These are phyloP conservation scores for Parauchenoglanis punctatus DNA, from an alignment of 2,797 vertebrate species.

Conservation along the genomic window DNA sequence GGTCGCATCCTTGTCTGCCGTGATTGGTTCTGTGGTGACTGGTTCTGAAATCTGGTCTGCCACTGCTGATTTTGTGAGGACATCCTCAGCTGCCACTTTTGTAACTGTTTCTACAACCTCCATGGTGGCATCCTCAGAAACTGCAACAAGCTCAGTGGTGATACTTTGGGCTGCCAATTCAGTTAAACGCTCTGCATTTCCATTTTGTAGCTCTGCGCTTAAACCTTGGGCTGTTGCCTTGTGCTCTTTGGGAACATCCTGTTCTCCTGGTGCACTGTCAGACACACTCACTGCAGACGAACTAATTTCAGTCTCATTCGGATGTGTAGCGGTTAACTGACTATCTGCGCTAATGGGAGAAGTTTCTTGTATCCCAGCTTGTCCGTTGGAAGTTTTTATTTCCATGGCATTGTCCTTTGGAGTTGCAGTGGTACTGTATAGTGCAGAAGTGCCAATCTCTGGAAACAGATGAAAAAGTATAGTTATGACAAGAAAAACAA, in stretches of 20 bases:
- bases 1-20: neutral
- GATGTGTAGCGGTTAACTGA: neutral
- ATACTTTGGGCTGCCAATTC: neutral
- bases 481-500: neutral
- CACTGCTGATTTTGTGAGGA: neutral
- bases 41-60: neutral
- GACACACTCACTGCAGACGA: neutral
- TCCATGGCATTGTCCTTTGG: constrained; percentile 51
- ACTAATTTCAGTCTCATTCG: neutral
- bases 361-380: neutral
- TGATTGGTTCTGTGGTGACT: neutral
- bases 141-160: neutral
- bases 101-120: neutral
- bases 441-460: neutral
- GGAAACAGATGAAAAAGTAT: constrained; percentile 7
- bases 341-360: neutral
- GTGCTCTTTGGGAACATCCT: neutral
- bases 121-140: neutral
- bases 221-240: neutral
- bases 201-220: neutral
- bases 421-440: constrained; percentile 14
- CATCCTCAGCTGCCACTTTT: neutral
- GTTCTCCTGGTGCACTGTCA: constrained; percentile 18
- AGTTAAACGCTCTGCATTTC: neutral
- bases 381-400: constrained; percentile 41